These are phyloP conservation scores for Tetragonisca angustula DNA, from an alignment of 2,888 invertebrate genomes.

Conservation along the genomic window DNA sequence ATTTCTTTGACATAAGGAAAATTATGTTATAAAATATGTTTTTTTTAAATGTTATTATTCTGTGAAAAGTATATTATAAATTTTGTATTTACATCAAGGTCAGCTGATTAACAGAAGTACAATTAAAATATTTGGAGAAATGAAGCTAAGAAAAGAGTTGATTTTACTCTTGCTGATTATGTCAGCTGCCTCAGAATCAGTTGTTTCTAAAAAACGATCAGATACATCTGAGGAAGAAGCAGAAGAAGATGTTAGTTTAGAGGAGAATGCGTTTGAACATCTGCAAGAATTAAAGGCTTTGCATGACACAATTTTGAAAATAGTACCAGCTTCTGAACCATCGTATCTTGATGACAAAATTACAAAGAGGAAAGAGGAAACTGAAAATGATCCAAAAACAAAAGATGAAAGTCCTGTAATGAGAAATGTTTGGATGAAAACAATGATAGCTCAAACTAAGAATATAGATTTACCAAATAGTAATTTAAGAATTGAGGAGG, in stretches of 20 bases:
- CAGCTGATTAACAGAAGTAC: slow-evolving; percentile 32
- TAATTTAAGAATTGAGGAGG: slow-evolving; percentile 62
- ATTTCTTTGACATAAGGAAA: too few relatives aligned
- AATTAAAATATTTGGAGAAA: slow-evolving; percentile 17
- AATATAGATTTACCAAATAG: slow-evolving; percentile 61
- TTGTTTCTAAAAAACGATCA: slow-evolving; percentile 39
- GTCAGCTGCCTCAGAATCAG: slow-evolving; percentile 40
- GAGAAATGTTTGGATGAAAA: slow-evolving; percentile 72
- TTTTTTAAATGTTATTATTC: too few relatives aligned
- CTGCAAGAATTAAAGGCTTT: slow-evolving; percentile 73
- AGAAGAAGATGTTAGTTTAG: slow-evolving; percentile 69
- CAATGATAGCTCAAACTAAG: slow-evolving; percentile 69
- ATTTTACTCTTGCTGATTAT: slow-evolving; percentile 48
- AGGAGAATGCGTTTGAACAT: slow-evolving; percentile 72
- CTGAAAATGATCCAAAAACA: slow-evolving; percentile 56
- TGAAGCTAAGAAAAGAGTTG: slow-evolving; percentile 46
- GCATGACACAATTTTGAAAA: slow-evolving; percentile 73
- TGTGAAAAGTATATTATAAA: background rate
- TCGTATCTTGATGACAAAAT: slow-evolving; percentile 69
- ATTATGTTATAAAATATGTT: too few relatives aligned
- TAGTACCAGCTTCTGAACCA: slow-evolving; percentile 69
- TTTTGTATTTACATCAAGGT: slow-evolving; percentile 3
- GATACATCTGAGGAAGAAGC: slow-evolving; percentile 72
- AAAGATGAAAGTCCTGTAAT: slow-evolving; percentile 59
- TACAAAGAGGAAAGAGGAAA: slow-evolving; percentile 69